Conservation (phyloP, 2,888 invertebrate genomes). For the Matsumyia berberina region DNA sequence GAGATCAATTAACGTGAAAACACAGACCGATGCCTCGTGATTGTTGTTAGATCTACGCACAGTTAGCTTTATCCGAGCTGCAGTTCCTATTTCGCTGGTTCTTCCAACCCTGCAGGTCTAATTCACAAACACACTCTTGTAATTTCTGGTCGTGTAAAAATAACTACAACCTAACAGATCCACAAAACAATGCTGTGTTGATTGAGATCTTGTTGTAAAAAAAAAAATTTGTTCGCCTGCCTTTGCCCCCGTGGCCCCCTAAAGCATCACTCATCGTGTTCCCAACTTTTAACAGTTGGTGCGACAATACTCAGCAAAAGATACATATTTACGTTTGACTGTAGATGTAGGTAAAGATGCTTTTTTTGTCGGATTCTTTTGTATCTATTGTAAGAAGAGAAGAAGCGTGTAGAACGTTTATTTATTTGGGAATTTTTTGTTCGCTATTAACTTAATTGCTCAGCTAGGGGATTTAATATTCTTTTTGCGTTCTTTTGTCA, state of each 20-base stretch:
- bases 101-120: too few species aligned
- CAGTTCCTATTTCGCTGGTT: slow-evolving; percentile 29
- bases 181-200: slow-evolving; percentile 57
- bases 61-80: slow-evolving; percentile 60
- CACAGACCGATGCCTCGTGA: slow-evolving; percentile 69
- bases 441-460: slow-evolving; percentile 8
- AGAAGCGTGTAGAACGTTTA: not conserved
- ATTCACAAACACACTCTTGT: slow-evolving; percentile 26
- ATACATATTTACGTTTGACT: not conserved
- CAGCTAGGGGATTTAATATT: not conserved
- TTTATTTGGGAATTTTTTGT: slow-evolving; percentile 15
- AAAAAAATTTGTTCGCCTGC: too few species aligned
- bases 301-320: slow-evolving; percentile 19
- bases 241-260: not conserved
- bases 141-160: slow-evolving; percentile 33
- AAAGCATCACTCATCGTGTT: slow-evolving; percentile 9
- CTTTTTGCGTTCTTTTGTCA: slow-evolving; percentile 17
- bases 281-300: slow-evolving; percentile 22
- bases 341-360: slow-evolving; percentile 11
- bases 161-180: slow-evolving; percentile 50
- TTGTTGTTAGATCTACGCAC: slow-evolving; percentile 71
- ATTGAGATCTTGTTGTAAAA: slow-evolving; percentile 36
- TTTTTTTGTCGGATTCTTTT: slow-evolving; percentile 1
- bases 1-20: slow-evolving; percentile 73
- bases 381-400: slow-evolving; percentile 5